A percentile compares a stretch with the other conserved stretches of the same genome.
phyloP scores from a whole-genome alignment of 2,113 vertebrate genomes.

The Struthio camelus region DNA sequence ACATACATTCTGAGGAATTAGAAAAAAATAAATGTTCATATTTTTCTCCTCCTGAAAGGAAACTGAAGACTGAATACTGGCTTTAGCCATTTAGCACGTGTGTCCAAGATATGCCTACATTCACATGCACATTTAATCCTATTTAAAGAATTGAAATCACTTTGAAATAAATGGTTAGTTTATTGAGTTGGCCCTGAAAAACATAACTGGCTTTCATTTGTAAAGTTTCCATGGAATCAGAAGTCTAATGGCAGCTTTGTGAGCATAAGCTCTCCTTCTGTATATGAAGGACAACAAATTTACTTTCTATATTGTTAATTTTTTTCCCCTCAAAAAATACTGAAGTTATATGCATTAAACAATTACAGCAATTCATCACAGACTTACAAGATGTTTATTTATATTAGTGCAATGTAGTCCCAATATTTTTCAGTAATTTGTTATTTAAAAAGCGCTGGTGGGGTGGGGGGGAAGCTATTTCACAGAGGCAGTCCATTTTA shows the following conservation, averaged over 20 bases:
- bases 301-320: not conserved
- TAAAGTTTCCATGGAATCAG: not conserved
- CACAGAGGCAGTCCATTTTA: not conserved
- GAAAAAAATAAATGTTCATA: not conserved
- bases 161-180: not conserved
- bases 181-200: not conserved
- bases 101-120: not conserved
- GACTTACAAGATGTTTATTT: not conserved
- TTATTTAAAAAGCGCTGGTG: not conserved
- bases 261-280: not conserved
- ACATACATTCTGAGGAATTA: not conserved
- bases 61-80: not conserved
- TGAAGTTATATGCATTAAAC: not conserved
- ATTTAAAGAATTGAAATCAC: not conserved
- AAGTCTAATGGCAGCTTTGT: not conserved
- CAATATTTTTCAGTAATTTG: not conserved
- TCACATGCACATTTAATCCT: not conserved
- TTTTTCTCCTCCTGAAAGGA: not conserved
- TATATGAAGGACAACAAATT: not conserved
- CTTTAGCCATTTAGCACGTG: not conserved
- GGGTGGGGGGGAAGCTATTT: not conserved
- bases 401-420: not conserved
- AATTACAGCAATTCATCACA: not conserved
- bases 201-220: not conserved
- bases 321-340: not conserved